Conservation (phyloP, 1,140 invertebrate genomes). For the Nebria ingens region DNA sequence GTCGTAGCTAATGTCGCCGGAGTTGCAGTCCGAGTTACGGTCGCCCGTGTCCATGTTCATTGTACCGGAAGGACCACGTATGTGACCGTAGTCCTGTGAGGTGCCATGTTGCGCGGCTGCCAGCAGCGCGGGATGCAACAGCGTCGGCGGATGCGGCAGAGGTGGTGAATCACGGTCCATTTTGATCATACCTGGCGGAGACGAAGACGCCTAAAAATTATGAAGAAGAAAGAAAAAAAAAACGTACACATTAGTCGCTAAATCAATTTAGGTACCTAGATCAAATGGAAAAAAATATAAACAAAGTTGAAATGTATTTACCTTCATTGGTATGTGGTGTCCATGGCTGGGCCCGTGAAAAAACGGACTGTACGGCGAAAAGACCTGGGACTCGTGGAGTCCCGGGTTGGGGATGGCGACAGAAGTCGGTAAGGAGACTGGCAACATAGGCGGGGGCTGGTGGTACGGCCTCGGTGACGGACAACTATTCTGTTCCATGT, state of each 20-base stretch:
- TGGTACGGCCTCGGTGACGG: constrained; percentile 60
- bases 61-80: constrained; percentile 36
- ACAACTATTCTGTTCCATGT: constrained; percentile 38
- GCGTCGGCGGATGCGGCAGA: constrained; percentile 62
- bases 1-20: constrained; percentile 75
- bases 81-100: constrained; percentile 65
- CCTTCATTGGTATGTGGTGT: constrained; percentile 40
- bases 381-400: constrained; percentile 88
- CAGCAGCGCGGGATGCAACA: constrained; percentile 65
- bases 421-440: constrained; percentile 79
- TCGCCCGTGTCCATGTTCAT: constrained; percentile 67
- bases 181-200: constrained; percentile 44
- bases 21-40: constrained; percentile 78
- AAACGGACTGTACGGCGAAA: constrained; percentile 82
- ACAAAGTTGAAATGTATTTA: too few species aligned
- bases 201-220: constrained; percentile 31
- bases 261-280: too few species aligned
- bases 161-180: constrained; percentile 68
- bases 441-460: constrained; percentile 68
- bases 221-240: constrained; percentile 17
- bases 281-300: too few species aligned
- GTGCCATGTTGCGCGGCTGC: constrained; percentile 66
- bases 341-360: constrained; percentile 49
- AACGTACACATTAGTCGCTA: too few species aligned
- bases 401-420: constrained; percentile 94